Conservation (phyloP, 92 coral and sea anemone genomes). For the Paramuricea clavata region DNA sequence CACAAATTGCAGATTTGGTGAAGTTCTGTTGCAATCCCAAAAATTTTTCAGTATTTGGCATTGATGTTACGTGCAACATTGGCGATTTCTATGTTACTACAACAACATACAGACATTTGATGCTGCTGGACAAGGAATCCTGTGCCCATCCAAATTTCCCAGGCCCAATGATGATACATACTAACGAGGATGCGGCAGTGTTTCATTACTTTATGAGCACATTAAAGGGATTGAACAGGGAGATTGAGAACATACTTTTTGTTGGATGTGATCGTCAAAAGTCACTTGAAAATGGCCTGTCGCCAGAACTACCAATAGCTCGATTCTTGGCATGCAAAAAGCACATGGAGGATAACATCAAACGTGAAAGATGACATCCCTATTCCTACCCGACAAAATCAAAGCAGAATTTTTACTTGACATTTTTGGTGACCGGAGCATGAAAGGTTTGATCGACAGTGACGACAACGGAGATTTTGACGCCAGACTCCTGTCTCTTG, state of each 20-base stretch:
- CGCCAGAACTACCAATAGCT: slow-evolving; percentile 55
- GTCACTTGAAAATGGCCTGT: slow-evolving; percentile 52
- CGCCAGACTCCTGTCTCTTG: slow-evolving; percentile 29
- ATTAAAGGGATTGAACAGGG: slow-evolving; percentile 45
- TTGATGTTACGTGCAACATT: slow-evolving; percentile 62
- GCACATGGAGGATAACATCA: slow-evolving; percentile 54
- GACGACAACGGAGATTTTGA: slow-evolving; percentile 38
- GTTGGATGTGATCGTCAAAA: slow-evolving; percentile 60
- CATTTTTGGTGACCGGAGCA: slow-evolving; percentile 49
- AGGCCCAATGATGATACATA: slow-evolving; percentile 48
- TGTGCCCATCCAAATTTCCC: slow-evolving; percentile 25
- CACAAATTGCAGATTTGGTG: slow-evolving; percentile 59
- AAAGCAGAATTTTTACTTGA: slow-evolving; percentile 26
- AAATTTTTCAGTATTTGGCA: slow-evolving; percentile 44
- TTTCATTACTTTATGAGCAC: slow-evolving; percentile 66
- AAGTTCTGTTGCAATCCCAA: slow-evolving; percentile 53
- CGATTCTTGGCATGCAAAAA: slow-evolving; percentile 53
- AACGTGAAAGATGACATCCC: slow-evolving; percentile 31
- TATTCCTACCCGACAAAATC: not conserved
- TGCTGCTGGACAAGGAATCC: slow-evolving; percentile 17
- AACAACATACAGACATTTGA: slow-evolving; percentile 18
- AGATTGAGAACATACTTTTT: slow-evolving; percentile 61
- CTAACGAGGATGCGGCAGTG: slow-evolving; percentile 28
- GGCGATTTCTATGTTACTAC: slow-evolving; percentile 39
- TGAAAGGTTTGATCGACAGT: slow-evolving; percentile 51